A percentile compares a stretch with the other conserved stretches of the same genome.
Conservation (phyloP, 2,113 vertebrate species). For the Callopanchax toddi region DNA sequence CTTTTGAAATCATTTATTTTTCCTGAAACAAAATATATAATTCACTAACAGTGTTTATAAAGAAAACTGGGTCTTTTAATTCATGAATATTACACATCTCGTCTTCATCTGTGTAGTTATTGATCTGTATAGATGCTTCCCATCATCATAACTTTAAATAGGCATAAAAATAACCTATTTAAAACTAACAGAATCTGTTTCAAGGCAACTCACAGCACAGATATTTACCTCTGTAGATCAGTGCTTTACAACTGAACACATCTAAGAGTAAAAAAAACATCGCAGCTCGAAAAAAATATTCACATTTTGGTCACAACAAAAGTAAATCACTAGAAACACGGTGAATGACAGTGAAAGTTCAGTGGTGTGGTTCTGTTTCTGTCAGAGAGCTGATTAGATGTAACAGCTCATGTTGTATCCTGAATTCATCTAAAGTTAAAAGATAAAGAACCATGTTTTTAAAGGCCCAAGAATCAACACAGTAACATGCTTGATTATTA, state of each 20-base stretch:
- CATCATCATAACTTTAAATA: neutral
- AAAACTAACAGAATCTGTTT: slow-evolving; percentile 6
- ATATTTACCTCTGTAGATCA: slow-evolving; percentile 1
- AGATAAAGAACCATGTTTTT: slow-evolving; percentile 10
- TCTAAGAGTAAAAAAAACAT: too few relatives aligned
- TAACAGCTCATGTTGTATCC: slow-evolving; percentile 22
- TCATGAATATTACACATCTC: neutral
- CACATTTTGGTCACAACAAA: slow-evolving; percentile 66
- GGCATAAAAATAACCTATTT: neutral
- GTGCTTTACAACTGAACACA: slow-evolving; percentile 8
- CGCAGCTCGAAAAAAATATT: slow-evolving; percentile 17
- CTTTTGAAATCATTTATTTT: neutral
- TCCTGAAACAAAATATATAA: neutral
- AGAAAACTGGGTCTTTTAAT: neutral
- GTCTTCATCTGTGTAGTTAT: neutral
- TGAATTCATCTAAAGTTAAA: neutral
- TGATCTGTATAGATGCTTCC: neutral
- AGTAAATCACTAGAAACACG: slow-evolving; percentile 25
- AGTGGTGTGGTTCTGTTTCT: slow-evolving; percentile 46
- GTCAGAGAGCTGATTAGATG: neutral
- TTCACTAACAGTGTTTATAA: neutral
- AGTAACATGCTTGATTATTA: slow-evolving; percentile 17
- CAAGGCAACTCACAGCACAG: slow-evolving; percentile 11
- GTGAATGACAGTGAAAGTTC: slow-evolving; percentile 18
- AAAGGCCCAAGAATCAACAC: neutral